These are phyloP conservation scores for Neocrepidodera transversa DNA, from an alignment of 2,888 invertebrate species.

Conservation along the genomic window DNA sequence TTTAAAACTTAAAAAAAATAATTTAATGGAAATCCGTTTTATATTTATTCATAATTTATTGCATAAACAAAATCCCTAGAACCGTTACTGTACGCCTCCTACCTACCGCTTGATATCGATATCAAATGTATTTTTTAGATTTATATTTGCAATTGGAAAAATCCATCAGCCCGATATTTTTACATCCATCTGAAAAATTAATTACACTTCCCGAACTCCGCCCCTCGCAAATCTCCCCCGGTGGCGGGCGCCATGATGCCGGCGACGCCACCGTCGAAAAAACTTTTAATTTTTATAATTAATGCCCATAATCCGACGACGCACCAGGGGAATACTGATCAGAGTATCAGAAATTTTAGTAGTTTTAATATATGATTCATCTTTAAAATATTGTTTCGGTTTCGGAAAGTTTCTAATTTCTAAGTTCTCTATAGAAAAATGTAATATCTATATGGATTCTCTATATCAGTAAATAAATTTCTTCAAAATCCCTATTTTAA, in stretches of 20 bases:
- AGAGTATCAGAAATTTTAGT: too few species aligned
- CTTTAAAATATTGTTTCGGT: too few species aligned
- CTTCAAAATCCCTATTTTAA: too few species aligned
- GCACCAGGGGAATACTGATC: slow-evolving; percentile 11
- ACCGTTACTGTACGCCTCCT: slow-evolving; percentile 6
- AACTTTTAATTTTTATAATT: slow-evolving; percentile 45
- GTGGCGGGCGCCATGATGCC: slow-evolving; percentile 23
- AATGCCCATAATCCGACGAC: slow-evolving; percentile 41
- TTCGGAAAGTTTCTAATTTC: too few species aligned
- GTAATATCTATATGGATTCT: too few species aligned
- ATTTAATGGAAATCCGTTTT: too few species aligned
- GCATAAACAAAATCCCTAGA: too few species aligned
- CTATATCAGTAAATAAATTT: too few species aligned
- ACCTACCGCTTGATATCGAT: slow-evolving; percentile 37
- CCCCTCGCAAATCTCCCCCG: slow-evolving; percentile 31
- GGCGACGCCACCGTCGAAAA: slow-evolving; percentile 32
- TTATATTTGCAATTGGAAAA: slow-evolving; percentile 58
- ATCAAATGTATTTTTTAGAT: slow-evolving; percentile 58
- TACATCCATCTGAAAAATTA: slow-evolving; percentile 60
- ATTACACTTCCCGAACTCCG: slow-evolving; percentile 56
- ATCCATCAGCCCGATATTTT: slow-evolving; percentile 57
- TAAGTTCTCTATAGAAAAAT: too few species aligned
- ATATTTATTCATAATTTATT: too few species aligned
- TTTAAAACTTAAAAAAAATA: too few species aligned
- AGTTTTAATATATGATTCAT: too few species aligned